phyloP scores from a whole-genome alignment of 2,888 invertebrate species.

The Amphipoea lucens region DNA sequence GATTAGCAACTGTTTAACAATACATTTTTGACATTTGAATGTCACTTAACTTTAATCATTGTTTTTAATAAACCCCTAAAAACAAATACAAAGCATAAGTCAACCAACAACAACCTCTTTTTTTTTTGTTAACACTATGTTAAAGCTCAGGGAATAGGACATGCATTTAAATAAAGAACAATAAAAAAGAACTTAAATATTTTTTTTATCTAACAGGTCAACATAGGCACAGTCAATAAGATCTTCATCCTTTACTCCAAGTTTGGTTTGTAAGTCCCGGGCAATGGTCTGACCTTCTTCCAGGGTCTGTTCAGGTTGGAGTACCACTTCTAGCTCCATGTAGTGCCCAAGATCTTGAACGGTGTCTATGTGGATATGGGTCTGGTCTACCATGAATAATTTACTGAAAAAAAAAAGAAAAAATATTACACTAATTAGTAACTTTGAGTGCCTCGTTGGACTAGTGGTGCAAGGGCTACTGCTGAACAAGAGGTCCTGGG shows the following conservation, averaged over 20 bases:
- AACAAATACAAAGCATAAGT: no score
- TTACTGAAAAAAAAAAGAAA: conserved; percentile 84
- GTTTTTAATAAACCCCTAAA: no score
- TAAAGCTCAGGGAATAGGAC: not conserved
- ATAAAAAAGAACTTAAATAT: conserved; percentile 19
- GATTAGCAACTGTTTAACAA: no score
- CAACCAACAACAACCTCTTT: no score
- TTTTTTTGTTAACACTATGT: not conserved
- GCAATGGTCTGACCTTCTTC: conserved; percentile 94
- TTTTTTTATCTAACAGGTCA: conserved; percentile 90
- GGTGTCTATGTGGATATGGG: conserved; percentile 96
- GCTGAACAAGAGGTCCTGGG: not conserved
- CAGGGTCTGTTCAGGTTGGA: conserved; percentile 91
- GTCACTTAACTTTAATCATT: no score
- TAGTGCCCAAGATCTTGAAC: conserved; percentile 95
- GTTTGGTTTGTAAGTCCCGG: conserved; percentile 91
- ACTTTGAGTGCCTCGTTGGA: no score
- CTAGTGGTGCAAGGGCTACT: no score
- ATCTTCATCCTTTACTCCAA: conserved; percentile 91
- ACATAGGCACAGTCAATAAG: conserved; percentile 94
- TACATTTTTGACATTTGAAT: no score
- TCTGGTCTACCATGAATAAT: conserved; percentile 95
- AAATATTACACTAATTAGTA: no score
- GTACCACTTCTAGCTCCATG: conserved; percentile 95
- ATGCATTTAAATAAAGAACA: conserved; percentile 13